These are phyloP conservation scores for Sebastes matsubarae DNA, from an alignment of 2,797 vertebrate species.

Conservation along the genomic window DNA sequence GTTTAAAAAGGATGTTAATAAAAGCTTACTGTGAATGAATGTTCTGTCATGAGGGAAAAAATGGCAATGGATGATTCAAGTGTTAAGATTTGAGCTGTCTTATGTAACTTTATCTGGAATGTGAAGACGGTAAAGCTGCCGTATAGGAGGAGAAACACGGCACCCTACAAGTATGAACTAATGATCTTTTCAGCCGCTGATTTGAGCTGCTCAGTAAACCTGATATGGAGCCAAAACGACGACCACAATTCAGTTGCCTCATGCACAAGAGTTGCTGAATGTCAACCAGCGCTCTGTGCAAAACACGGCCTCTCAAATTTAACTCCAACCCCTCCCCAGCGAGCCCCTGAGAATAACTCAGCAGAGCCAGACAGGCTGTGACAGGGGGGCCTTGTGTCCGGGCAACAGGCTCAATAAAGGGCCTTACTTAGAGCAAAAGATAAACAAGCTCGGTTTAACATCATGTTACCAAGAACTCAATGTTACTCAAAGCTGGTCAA, in stretches of 20 bases:
- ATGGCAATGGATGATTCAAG: not conserved
- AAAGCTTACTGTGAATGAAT: constrained; percentile 30
- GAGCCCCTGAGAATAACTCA: constrained; percentile 70
- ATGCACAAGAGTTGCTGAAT: constrained; percentile 42
- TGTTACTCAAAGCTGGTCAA: constrained; percentile 12
- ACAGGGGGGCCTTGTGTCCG: constrained; percentile 60
- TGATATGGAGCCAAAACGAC: constrained; percentile 19
- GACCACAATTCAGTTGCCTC: constrained; percentile 49
- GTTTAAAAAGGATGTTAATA: constrained; percentile 4
- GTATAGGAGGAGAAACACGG: not conserved
- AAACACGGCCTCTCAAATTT: constrained; percentile 63
- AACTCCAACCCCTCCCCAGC: constrained; percentile 44
- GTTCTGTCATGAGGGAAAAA: constrained; percentile 26
- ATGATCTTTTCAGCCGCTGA: not conserved
- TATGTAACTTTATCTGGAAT: not conserved
- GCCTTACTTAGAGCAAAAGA: constrained; percentile 38
- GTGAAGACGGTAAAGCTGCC: not conserved
- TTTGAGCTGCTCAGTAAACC: constrained; percentile 11
- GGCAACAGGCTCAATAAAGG: constrained; percentile 41
- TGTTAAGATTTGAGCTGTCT: not conserved
- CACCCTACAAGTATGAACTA: not conserved
- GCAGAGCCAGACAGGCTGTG: constrained; percentile 25
- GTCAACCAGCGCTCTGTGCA: constrained; percentile 50
- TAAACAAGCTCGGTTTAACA: constrained; percentile 54
- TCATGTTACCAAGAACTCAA: constrained; percentile 40